phyloP scores from a whole-genome alignment of 2,113 vertebrate genomes.

The Archilochus colubris region DNA sequence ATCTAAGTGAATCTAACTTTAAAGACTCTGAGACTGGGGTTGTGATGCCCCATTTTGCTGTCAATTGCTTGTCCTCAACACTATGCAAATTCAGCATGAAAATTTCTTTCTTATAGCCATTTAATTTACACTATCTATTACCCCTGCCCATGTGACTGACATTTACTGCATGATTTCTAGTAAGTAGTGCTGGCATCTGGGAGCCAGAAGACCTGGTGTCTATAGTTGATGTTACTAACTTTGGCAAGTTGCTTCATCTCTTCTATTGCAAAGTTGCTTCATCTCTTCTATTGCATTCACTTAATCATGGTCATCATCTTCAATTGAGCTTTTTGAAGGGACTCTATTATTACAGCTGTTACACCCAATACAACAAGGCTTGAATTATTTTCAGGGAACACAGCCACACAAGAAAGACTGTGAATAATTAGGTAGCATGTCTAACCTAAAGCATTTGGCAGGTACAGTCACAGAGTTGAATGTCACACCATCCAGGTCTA shows the following conservation, averaged over 20 bases:
- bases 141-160: background rate
- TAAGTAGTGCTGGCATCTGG: background rate
- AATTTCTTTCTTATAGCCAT: background rate
- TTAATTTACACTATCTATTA: constrained; percentile 30
- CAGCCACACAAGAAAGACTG: background rate
- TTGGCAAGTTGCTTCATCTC: background rate
- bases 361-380: background rate
- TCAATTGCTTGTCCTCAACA: background rate
- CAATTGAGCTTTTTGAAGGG: constrained; percentile 24
- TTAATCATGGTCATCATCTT: constrained; percentile 48
- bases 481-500: background rate
- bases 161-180: background rate
- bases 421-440: constrained; percentile 12
- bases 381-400: constrained; percentile 43
- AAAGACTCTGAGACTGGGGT: background rate
- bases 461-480: background rate
- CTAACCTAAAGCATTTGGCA: background rate
- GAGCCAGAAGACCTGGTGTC: constrained; percentile 34
- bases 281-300: background rate
- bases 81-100: constrained; percentile 21
- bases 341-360: constrained; percentile 56
- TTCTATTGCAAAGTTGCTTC: background rate
- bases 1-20: background rate
- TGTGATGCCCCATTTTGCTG: background rate
- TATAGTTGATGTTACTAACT: constrained; percentile 40